phyloP scores from a whole-genome alignment of 2,113 vertebrate genomes.

The Forbesichthys agassizii region DNA sequence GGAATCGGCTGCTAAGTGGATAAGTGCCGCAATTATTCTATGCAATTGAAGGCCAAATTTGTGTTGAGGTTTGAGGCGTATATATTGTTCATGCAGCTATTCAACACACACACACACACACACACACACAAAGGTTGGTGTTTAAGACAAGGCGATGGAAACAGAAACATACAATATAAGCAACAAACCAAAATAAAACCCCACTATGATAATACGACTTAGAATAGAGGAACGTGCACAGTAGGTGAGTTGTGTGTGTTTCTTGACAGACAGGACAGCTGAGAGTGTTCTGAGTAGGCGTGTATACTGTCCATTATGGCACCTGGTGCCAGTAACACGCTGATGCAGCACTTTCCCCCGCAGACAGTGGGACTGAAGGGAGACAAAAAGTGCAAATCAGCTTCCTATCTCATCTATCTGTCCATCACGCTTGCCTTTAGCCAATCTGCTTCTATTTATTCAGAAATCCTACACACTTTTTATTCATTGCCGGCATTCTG shows the following conservation, averaged over 20 bases:
- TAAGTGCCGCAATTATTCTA: too few relatives aligned
- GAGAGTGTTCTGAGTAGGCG: slow-evolving; percentile 47
- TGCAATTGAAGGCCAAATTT: neutral
- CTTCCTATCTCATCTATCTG: slow-evolving; percentile 65
- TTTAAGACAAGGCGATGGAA: neutral
- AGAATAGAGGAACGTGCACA: slow-evolving; percentile 13
- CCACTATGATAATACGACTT: slow-evolving; percentile 13
- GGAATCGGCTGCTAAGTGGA: too few relatives aligned
- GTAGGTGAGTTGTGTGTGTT: slow-evolving; percentile 22
- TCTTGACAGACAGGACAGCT: slow-evolving; percentile 45
- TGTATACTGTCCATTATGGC: slow-evolving; percentile 16
- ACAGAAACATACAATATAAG: neutral
- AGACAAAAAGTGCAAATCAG: slow-evolving; percentile 75
- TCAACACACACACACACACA: too few relatives aligned
- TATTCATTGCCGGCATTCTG: slow-evolving; percentile 68
- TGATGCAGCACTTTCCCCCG: slow-evolving; percentile 61
- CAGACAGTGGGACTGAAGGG: slow-evolving; percentile 64
- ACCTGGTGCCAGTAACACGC: slow-evolving; percentile 58
- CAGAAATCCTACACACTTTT: slow-evolving; percentile 61
- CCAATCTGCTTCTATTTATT: slow-evolving; percentile 61
- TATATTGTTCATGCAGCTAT: neutral
- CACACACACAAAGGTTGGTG: neutral
- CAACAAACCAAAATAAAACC: neutral
- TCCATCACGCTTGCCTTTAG: slow-evolving; percentile 60
- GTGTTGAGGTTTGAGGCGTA: neutral